A percentile compares a stretch with the other conserved stretches of the same genome.
phyloP scores from a whole-genome alignment of 2,797 vertebrate genomes.

The Jordanella pulchra region DNA sequence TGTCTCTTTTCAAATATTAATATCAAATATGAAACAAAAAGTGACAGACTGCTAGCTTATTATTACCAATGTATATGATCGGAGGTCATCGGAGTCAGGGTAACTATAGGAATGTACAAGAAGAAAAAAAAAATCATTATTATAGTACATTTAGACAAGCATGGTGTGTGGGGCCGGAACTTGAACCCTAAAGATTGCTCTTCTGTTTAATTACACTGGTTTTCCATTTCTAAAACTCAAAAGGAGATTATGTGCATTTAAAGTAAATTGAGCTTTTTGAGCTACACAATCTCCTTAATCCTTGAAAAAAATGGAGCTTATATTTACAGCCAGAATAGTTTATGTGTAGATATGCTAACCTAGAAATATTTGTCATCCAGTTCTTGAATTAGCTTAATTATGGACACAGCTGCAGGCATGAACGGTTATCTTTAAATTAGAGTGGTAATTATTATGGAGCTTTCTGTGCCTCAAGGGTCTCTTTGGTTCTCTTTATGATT shows the following conservation, averaged over 20 bases:
- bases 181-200: slow-evolving; percentile 57
- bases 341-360: slow-evolving; percentile 36
- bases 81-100: slow-evolving; percentile 11
- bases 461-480: slow-evolving; percentile 29
- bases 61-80: not conserved
- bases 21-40: too few relatives aligned
- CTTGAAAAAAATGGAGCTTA: slow-evolving; percentile 17
- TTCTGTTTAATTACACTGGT: slow-evolving; percentile 57
- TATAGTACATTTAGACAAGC: slow-evolving; percentile 2
- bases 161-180: slow-evolving; percentile 33
- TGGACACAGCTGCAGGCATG: slow-evolving; percentile 42
- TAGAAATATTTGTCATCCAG: slow-evolving; percentile 44
- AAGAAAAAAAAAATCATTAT: slow-evolving; percentile 17
- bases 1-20: not conserved
- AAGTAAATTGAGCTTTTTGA: slow-evolving; percentile 4
- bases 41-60: not conserved
- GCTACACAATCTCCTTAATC: slow-evolving; percentile 3
- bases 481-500: slow-evolving; percentile 10
- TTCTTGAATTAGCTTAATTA: slow-evolving; percentile 55
- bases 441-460: slow-evolving; percentile 45
- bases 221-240: not conserved
- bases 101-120: slow-evolving; percentile 11
- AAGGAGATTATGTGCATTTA: not conserved
- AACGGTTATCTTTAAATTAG: slow-evolving; percentile 45
- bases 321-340: slow-evolving; percentile 30